phyloP scores from a whole-genome alignment of 2,888 invertebrate species.

The Achlya flavicornis region DNA sequence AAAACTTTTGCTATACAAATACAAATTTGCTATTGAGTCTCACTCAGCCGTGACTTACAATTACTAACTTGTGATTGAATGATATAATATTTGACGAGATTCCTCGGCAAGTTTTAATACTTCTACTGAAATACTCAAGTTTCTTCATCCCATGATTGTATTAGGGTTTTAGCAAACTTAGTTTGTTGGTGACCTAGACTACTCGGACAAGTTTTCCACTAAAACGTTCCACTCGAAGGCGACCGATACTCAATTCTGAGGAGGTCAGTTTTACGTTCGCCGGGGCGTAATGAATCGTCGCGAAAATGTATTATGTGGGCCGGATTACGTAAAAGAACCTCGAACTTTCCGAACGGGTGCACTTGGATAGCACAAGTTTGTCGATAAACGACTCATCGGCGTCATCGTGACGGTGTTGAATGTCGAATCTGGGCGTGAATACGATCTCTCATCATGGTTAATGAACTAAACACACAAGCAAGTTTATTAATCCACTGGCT shows the following conservation, averaged over 20 bases:
- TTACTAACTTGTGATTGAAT: too few species aligned
- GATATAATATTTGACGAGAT: too few species aligned
- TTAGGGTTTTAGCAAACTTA: neutral
- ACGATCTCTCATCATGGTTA: slow-evolving; percentile 25
- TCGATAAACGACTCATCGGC: slow-evolving; percentile 61
- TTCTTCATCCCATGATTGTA: neutral
- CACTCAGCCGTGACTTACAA: too few species aligned
- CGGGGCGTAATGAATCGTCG: slow-evolving; percentile 57
- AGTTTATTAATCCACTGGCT: slow-evolving; percentile 10
- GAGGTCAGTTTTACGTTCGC: slow-evolving; percentile 59
- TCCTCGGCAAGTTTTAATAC: neutral
- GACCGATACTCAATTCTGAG: slow-evolving; percentile 34
- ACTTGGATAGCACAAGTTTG: slow-evolving; percentile 71
- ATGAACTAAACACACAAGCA: slow-evolving; percentile 15
- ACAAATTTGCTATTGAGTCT: too few species aligned
- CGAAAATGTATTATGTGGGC: slow-evolving; percentile 65
- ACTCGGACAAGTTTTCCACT: slow-evolving; percentile 11
- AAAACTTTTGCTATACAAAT: too few species aligned
- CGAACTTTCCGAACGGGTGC: slow-evolving; percentile 70
- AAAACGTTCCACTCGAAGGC: slow-evolving; percentile 27
- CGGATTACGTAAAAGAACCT: slow-evolving; percentile 66
- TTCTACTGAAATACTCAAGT: neutral
- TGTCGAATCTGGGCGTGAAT: slow-evolving; percentile 43
- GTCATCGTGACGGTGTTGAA: slow-evolving; percentile 59
- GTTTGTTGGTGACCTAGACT: slow-evolving; percentile 7